phyloP scores from a whole-genome alignment of 2,113 vertebrate genomes.

The Sapayoa aenigma region DNA sequence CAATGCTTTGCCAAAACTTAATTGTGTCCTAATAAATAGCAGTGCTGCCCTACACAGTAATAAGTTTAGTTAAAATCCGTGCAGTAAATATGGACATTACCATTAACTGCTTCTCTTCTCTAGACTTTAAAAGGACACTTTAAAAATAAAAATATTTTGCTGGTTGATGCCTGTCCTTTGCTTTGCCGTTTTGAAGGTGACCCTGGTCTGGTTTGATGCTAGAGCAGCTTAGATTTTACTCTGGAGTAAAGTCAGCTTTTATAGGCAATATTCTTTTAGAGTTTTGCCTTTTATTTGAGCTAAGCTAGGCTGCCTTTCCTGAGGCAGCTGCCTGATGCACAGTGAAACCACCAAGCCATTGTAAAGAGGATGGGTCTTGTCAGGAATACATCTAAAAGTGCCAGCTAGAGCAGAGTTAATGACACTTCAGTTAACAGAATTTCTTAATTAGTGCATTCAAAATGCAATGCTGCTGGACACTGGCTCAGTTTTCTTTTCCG shows the following conservation, averaged over 20 bases:
- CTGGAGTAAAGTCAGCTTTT: slow-evolving; percentile 53
- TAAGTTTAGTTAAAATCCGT: slow-evolving; percentile 19
- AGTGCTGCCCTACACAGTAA: neutral
- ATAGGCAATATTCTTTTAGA: neutral
- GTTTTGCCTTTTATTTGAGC: slow-evolving; percentile 1
- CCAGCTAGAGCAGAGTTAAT: neutral
- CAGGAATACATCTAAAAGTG: neutral
- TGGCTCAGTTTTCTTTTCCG: neutral
- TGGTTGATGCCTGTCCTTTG: neutral
- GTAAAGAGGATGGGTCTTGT: neutral
- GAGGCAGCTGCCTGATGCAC: neutral
- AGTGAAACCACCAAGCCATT: neutral
- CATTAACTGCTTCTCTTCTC: slow-evolving; percentile 19
- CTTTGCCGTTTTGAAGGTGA: neutral
- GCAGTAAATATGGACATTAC: neutral
- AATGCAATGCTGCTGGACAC: neutral
- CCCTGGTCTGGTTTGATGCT: neutral
- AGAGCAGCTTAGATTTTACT: neutral
- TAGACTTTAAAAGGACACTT: slow-evolving; percentile 6
- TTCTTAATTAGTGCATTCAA: neutral
- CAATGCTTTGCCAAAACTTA: slow-evolving; percentile 13
- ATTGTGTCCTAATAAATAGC: slow-evolving; percentile 49
- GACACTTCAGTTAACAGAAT: neutral
- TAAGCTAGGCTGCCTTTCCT: neutral
- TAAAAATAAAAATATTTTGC: neutral